Base-by-base conservation (phyloP, 2,113 vertebrate genomes). In the Scomber scombrus region DNA sequence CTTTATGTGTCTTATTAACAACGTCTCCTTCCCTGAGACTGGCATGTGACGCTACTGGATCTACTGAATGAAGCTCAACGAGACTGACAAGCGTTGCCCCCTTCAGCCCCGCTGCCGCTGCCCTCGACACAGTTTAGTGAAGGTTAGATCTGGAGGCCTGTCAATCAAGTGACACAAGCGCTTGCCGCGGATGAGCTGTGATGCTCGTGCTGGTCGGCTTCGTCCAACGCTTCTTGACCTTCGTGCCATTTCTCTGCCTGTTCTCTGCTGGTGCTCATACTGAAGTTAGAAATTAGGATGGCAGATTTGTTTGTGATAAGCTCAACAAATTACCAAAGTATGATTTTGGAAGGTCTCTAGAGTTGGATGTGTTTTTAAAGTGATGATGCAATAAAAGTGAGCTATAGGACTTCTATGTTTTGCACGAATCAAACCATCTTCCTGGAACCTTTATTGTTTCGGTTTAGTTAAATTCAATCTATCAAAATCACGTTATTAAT, bases 101-200 rank as follows among this genome's bases (percentile, higher is more conserved):
- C 85, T 75, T 89, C 88, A 80, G 84, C 84, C 66, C 29, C 15
- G 26, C 85, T 52, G 65, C 76, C 54, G 57, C 82, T 79, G 93
- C 85, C 91, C 88, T 90, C 82, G 75, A 93, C 93, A 92, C 91
- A 91, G 69, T 85, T 87, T 78, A 77, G 75, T 87, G 91, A 93
- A 92, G 92, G 89, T 92, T 92, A 93, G 78, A 93, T 91, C 85
- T 88, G 82, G 75, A 81, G 73, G 80, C 83, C 90, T 83, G 90
- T 93, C 93, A 92, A 71, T 94, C 92, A 93, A 92, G 76, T 89
- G 90, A 93, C 93, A 93, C 76, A 93, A 92, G 79, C 58, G 71
- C 68, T 93, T 10, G 89, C 65, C 5, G 52, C 57, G 58, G 85
- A 90, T 80, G 89, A 93, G 89, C 81, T 15, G 58, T 93, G 90